Percentiles rank a stretch among this genome's conserved stretches.
Evolutionary conservation across 92 coral and sea anemone genomes (phyloP).

Genomic region (Blastomussa wellsi): DNA sequence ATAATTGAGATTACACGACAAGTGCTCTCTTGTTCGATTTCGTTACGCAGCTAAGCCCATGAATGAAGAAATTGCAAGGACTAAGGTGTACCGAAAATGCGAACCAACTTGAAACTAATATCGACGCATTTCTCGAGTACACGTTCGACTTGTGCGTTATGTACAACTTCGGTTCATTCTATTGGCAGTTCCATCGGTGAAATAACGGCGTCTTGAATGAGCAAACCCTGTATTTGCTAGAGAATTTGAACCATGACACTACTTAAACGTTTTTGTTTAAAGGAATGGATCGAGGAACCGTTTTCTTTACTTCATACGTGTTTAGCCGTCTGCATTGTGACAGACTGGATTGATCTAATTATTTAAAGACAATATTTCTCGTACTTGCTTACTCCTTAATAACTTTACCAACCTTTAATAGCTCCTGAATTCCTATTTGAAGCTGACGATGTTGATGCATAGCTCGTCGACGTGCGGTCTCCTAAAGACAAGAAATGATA

Average conservation of each 20-base stretch:
- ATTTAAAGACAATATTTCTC: background rate
- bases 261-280: background rate
- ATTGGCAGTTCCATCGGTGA: background rate
- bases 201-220: background rate
- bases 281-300: too few relatives aligned
- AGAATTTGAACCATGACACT: background rate
- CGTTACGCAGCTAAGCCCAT: background rate
- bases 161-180: background rate
- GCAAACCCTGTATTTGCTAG: background rate
- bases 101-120: background rate
- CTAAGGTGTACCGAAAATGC: background rate
- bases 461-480: background rate
- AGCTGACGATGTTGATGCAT: background rate
- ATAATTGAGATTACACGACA: background rate
- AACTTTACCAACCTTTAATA: background rate
- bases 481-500: slow-evolving; percentile 8
- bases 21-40: background rate
- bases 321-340: background rate
- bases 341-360: background rate
- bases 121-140: background rate
- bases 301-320: background rate
- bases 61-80: background rate
- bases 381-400: background rate
- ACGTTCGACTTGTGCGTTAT: background rate
- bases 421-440: background rate